Percentiles rank a stretch among this genome's conserved stretches.
phyloP scores from a whole-genome alignment of 1,140 invertebrate genomes.

The Sitobion miscanthi region DNA sequence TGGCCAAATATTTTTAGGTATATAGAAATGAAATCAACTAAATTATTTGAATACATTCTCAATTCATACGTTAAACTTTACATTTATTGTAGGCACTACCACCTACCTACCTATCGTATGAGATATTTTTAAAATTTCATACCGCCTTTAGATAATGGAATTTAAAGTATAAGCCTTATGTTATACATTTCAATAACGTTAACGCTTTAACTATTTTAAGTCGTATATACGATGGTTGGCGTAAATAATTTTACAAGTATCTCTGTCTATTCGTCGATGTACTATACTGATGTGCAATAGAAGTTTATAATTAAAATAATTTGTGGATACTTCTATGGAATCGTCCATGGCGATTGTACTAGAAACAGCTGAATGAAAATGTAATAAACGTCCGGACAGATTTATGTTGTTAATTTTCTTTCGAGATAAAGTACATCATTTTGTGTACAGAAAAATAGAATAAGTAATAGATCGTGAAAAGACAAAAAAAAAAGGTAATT shows the following conservation, averaged over 20 bases:
- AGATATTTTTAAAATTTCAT: neutral
- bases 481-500: conserved; percentile 6
- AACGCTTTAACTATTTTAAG: neutral
- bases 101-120: neutral
- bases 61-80: neutral
- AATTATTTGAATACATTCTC: neutral
- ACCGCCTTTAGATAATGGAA: neutral
- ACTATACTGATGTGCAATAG: neutral
- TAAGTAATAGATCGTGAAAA: neutral
- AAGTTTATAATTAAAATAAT: neutral
- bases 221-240: neutral
- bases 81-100: neutral
- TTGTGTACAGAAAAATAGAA: neutral
- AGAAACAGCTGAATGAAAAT: neutral
- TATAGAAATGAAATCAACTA: neutral
- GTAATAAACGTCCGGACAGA: conserved; percentile 34
- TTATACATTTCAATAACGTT: neutral
- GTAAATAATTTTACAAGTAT: neutral
- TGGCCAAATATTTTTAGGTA: neutral
- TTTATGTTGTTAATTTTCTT: conserved; percentile 52
- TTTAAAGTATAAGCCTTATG: neutral
- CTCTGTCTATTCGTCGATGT: too few species aligned
- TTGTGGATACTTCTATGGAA: neutral
- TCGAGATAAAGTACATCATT: conserved; percentile 35
- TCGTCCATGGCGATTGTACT: neutral